Percentiles rank a stretch among this genome's conserved stretches.
Conservation (phyloP, 2,797 vertebrate genomes). For the Varecia variegata region DNA sequence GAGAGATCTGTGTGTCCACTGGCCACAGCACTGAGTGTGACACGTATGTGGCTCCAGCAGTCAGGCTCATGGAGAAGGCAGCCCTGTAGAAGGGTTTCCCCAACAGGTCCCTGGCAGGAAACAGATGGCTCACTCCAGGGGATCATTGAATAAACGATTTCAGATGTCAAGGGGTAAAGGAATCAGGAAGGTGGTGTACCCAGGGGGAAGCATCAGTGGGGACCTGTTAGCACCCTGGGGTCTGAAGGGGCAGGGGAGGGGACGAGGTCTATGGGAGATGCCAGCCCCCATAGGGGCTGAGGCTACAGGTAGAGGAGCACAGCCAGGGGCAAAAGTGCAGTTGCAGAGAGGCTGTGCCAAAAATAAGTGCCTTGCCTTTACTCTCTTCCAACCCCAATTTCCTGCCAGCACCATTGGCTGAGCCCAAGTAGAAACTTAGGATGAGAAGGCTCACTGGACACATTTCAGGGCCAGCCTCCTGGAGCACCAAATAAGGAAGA, state of each 20-base stretch:
- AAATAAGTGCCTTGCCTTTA: background rate
- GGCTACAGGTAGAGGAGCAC: rapidly evolving
- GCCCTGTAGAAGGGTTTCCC: background rate
- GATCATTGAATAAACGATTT: background rate
- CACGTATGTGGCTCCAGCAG: too few species aligned
- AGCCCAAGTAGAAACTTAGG: background rate
- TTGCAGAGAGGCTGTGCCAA: background rate
- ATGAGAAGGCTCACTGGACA: background rate
- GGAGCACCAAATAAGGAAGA: background rate
- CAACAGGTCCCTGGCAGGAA: background rate
- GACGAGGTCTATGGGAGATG: background rate
- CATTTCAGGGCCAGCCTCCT: rapidly evolving
- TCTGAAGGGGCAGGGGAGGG: background rate
- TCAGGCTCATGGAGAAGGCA: background rate
- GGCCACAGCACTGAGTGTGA: too few species aligned
- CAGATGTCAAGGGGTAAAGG: background rate
- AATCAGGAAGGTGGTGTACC: background rate
- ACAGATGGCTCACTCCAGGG: background rate
- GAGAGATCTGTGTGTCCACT: background rate
- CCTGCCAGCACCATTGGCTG: background rate
- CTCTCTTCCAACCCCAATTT: background rate
- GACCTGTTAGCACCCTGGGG: background rate
- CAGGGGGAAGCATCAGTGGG: background rate
- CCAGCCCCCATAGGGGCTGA: background rate
- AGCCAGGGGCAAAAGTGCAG: background rate